Evolutionary conservation across 2,797 vertebrate species (phyloP).

Genomic region (Erithacus rubecula): DNA sequence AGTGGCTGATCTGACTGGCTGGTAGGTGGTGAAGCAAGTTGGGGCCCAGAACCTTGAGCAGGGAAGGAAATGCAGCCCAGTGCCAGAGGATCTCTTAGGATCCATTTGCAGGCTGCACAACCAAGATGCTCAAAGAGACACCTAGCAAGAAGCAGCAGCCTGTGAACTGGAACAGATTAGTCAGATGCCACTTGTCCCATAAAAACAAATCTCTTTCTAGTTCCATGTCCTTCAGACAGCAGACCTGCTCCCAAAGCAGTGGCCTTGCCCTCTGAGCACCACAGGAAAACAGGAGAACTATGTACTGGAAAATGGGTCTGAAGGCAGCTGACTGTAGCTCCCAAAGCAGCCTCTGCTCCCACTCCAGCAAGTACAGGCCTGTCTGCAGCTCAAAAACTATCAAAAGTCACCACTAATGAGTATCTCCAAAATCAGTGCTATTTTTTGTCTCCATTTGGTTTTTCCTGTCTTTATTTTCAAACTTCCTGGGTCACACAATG

Average conservation of each 20-base stretch:
- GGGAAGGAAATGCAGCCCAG: background rate
- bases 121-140: background rate
- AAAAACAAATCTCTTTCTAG: background rate
- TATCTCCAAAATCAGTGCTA: background rate
- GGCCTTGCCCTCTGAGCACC: background rate
- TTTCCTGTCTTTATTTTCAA: background rate
- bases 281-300: background rate
- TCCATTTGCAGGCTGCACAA: background rate
- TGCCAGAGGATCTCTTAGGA: background rate
- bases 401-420: background rate
- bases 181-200: background rate
- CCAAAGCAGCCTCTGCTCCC: background rate
- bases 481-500: background rate
- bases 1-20: rapidly evolving
- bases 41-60: background rate
- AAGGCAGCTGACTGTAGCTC: background rate
- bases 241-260: background rate
- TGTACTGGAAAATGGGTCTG: background rate
- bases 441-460: background rate
- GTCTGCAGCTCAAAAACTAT: background rate
- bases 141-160: background rate
- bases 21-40: background rate
- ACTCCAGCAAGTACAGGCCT: background rate
- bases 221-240: background rate
- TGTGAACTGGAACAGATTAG: background rate